Evolutionary conservation across 2,797 vertebrate species (phyloP).

Genomic region (Sciurus vulgaris): DNA sequence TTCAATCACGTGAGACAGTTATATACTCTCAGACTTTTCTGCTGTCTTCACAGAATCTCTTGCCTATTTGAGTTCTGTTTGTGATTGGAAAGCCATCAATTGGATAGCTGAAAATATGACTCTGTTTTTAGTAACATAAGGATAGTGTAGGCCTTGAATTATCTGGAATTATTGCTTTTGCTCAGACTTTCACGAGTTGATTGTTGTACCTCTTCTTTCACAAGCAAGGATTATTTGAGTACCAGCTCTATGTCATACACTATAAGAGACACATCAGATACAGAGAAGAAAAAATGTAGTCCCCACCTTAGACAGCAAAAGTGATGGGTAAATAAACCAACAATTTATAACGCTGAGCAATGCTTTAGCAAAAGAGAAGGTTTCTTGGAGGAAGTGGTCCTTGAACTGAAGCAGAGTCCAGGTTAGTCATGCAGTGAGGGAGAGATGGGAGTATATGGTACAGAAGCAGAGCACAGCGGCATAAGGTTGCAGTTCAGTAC

Average conservation of each 20-base stretch:
- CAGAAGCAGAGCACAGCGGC: background rate
- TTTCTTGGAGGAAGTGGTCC: background rate
- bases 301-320: background rate
- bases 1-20: background rate
- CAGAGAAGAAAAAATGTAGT: background rate
- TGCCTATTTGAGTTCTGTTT: background rate
- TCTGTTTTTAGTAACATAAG: background rate
- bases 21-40: background rate
- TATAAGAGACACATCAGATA: background rate
- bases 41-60: background rate
- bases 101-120: background rate
- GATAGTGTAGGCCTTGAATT: background rate
- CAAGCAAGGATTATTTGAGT: background rate
- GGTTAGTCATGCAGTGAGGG: background rate
- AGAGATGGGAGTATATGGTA: too few species aligned
- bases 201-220: background rate
- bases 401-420: background rate
- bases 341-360: background rate
- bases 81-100: background rate
- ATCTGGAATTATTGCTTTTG: background rate
- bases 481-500: too few species aligned
- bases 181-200: background rate
- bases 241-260: background rate
- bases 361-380: background rate
- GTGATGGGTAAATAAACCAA: background rate